Evolutionary conservation across 2,797 vertebrate genomes (phyloP).

Genomic region (Eremophila alpestris): DNA sequence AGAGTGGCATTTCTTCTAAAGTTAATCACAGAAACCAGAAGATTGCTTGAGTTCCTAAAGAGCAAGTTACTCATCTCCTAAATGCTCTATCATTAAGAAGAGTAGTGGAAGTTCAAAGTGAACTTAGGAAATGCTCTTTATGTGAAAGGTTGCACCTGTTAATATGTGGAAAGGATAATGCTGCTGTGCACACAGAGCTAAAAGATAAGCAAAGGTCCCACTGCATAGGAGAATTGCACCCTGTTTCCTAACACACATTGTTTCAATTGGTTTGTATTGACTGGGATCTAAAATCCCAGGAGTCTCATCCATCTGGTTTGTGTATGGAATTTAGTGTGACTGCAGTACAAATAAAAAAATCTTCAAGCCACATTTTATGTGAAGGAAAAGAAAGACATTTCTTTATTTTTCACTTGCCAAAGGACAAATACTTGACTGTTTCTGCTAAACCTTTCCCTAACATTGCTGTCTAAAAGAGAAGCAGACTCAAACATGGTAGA

Average conservation of each 20-base stretch:
- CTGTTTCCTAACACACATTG: background rate
- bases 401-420: background rate
- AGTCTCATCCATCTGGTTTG: background rate
- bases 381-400: background rate
- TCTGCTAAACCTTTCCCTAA: background rate
- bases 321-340: background rate
- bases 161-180: background rate
- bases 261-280: background rate
- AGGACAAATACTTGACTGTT: background rate
- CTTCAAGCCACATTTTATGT: background rate
- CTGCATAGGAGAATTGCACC: background rate
- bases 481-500: background rate
- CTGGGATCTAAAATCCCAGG: background rate
- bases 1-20: background rate
- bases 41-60: background rate
- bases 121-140: background rate
- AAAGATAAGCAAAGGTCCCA: background rate
- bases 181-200: background rate
- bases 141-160: slow-evolving; percentile 1
- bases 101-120: background rate
- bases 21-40: background rate
- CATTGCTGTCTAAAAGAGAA: background rate
- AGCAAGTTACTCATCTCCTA: background rate
- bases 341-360: background rate
- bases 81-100: background rate